These are phyloP conservation scores for Peromyscus polionotus DNA, from an alignment of 2,113 vertebrate genomes.

Conservation along the genomic window DNA sequence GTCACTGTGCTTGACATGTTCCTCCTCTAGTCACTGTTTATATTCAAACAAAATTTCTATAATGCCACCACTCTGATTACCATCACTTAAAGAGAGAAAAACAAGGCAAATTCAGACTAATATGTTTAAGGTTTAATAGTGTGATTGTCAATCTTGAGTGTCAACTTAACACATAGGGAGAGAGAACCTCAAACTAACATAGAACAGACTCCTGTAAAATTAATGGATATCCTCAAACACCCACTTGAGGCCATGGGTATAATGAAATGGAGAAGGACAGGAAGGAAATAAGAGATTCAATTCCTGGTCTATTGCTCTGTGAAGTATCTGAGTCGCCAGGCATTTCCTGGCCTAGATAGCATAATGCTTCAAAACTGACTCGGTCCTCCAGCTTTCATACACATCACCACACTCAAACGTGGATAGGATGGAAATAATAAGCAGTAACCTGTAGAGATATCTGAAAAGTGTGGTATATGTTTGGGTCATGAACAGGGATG, in stretches of 20 bases:
- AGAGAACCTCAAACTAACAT: neutral
- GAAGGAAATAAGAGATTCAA: slow-evolving; percentile 67
- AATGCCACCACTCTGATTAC: neutral
- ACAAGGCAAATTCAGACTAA: neutral
- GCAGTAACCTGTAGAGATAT: slow-evolving; percentile 26
- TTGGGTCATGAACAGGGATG: slow-evolving; percentile 19
- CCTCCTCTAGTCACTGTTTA: neutral
- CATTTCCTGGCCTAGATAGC: slow-evolving; percentile 69
- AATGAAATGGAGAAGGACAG: slow-evolving; percentile 42
- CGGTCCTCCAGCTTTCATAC: neutral
- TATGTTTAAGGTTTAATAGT: neutral
- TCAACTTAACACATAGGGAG: neutral
- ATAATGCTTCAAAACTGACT: neutral
- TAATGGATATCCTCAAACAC: slow-evolving; percentile 45
- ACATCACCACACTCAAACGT: slow-evolving; percentile 51
- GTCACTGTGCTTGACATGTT: too few species aligned
- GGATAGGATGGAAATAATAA: slow-evolving; percentile 37
- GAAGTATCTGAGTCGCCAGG: slow-evolving; percentile 66
- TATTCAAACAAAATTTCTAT: neutral
- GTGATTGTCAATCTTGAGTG: neutral
- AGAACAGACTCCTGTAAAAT: neutral
- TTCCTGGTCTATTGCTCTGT: slow-evolving; percentile 53
- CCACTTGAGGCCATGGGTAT: slow-evolving; percentile 13
- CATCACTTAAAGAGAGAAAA: neutral
- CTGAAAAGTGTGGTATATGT: neutral